Conservation (phyloP, 2,888 invertebrate genomes). For the Phyto melanocephala region DNA sequence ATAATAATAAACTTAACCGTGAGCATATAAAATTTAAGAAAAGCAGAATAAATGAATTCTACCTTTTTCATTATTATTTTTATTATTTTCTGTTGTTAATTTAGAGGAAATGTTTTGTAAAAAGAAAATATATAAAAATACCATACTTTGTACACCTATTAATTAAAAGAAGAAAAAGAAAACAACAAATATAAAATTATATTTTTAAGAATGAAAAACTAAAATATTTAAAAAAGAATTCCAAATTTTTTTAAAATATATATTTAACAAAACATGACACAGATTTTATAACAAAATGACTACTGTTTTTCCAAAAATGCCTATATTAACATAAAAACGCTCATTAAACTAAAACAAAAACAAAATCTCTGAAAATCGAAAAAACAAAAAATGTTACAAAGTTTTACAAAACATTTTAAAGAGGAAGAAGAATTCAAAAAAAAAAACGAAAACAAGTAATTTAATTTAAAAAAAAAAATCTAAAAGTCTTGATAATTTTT, state of each 20-base stretch:
- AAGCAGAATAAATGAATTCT: slow-evolving; percentile 24
- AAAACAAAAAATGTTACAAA: not conserved
- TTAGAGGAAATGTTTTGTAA: slow-evolving; percentile 19
- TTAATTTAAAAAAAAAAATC: not conserved
- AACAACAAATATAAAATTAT: too few relatives aligned
- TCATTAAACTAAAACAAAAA: not conserved
- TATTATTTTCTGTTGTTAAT: slow-evolving; percentile 37
- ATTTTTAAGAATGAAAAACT: not conserved
- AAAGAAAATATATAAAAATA: slow-evolving; percentile 6
- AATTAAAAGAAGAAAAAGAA: too few relatives aligned
- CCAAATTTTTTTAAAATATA: slow-evolving; percentile 5
- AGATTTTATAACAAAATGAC: not conserved
- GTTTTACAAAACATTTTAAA: not conserved
- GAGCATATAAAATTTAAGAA: slow-evolving; percentile 35
- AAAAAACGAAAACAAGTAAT: not conserved
- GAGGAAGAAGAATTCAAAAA: not conserved
- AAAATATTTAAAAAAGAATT: slow-evolving; percentile 16
- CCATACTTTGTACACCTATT: too few relatives aligned
- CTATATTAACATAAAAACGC: not conserved
- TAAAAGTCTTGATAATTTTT: slow-evolving; percentile 58
- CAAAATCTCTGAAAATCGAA: not conserved
- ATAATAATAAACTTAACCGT: slow-evolving; percentile 60
- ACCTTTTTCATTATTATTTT: slow-evolving; percentile 56
- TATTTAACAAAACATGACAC: not conserved
- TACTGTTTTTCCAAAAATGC: too few relatives aligned